A percentile compares a stretch with the other conserved stretches of the same genome.
Evolutionary conservation across 23 tunicate genomes (phyloP).

Genomic region (Styela clava): DNA sequence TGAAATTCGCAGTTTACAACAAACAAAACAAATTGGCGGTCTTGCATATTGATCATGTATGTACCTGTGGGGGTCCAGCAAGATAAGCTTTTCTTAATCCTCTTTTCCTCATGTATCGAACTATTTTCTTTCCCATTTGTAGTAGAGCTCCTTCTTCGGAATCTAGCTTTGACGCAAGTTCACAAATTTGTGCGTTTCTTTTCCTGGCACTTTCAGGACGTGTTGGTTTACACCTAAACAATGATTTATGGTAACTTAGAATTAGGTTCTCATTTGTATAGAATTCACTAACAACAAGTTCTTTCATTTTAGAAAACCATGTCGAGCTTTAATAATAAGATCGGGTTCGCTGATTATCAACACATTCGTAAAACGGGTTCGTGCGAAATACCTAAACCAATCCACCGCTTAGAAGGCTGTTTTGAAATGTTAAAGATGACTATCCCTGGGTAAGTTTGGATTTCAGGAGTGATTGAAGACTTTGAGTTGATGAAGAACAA

Average conservation of each 20-base stretch:
- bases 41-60: no score
- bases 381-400: neutral
- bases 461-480: no score
- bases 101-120: constrained; percentile 33
- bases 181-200: constrained; percentile 78
- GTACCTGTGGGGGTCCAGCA: constrained; percentile 91
- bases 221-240: constrained; percentile 75
- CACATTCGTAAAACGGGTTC: neutral
- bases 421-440: no score
- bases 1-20: no score
- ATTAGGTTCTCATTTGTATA: neutral
- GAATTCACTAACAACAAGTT: no score
- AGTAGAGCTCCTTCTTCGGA: constrained; percentile 41
- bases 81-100: constrained; percentile 39
- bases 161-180: constrained; percentile 48
- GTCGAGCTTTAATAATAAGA: no score
- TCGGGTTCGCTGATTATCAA: no score
- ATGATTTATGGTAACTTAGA: neutral
- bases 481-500: no score
- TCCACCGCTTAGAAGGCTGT: neutral
- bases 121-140: constrained; percentile 31
- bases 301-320: no score
- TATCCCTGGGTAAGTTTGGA: no score
- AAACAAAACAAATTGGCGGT: no score
- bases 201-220: constrained; percentile 82